Base-by-base conservation (phyloP, 2,888 invertebrate genomes). In the Tupiocoris notatus region DNA sequence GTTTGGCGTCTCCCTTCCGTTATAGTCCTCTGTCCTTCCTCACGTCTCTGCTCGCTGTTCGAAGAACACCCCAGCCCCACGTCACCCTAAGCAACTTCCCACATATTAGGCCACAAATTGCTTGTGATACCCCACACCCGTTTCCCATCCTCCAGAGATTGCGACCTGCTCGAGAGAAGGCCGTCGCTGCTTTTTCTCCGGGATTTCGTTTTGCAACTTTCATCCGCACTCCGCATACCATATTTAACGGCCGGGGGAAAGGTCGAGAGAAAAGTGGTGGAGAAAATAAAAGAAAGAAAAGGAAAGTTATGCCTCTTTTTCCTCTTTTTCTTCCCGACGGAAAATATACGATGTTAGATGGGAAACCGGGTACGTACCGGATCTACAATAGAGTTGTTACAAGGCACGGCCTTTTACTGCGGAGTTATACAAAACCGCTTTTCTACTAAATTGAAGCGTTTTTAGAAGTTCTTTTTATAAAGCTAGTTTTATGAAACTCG, bases 81-180 rank as follows among this genome's bases (percentile, higher is more conserved):
- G 16, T 22, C 3, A 1, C 67, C 67, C 63, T 21, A 63, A 63
- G 70, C 74, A 57, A 64, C 56, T 63, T 74, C 74, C 62, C 63
- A 64, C 74, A 74, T 74, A 74, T 74, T 74, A 74, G 74, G 74
- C 74, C 74, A 74, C 74, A 74, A 74, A 74, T 74, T 74, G 64
- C 74, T 74, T 74, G 74, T 64, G 74, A 64, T 74, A 21, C 63
- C 57, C 59, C 63, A n/a, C n/a, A n/a, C n/a, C n/a, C n/a, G n/a
- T n/a, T n/a, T n/a, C n/a, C 64, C n/a, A 18, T 2, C 39, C 39
- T 39, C 39, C 39, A 70, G 70, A 70, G 70, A 70, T 70, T 70
- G 70, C 16, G 59, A 12, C 17, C 59, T 58, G 22, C 39, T n/a
- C 23, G 58, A 12, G 12, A 12, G 39, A 39, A 39, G 39, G n/a